phyloP scores from a whole-genome alignment of 2,113 vertebrate genomes.

The Grus americana region DNA sequence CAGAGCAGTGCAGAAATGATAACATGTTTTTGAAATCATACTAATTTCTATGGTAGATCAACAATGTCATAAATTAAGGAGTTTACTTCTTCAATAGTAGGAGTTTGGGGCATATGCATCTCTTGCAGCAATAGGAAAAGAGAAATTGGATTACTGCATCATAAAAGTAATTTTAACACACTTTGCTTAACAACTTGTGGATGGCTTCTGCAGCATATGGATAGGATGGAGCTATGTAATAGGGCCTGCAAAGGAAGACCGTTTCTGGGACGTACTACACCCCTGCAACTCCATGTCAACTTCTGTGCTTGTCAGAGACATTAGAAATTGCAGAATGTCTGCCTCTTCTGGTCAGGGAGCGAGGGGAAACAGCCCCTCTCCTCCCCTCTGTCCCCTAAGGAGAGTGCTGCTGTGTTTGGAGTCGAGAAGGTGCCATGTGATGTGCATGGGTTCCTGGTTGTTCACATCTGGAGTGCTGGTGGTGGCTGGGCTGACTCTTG shows the following conservation, averaged over 20 bases:
- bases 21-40: background rate
- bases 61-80: background rate
- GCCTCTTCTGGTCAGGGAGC: background rate
- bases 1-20: background rate
- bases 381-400: background rate
- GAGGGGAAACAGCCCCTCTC: background rate
- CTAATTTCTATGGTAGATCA: background rate
- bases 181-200: background rate
- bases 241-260: background rate
- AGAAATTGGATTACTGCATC: background rate
- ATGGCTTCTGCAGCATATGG: background rate
- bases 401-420: background rate
- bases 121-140: background rate
- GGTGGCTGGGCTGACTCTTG: background rate
- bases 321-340: background rate
- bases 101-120: background rate
- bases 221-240: background rate
- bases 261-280: background rate
- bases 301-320: background rate
- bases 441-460: background rate
- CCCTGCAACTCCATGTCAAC: background rate
- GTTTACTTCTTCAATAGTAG: background rate
- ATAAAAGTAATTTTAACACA: background rate
- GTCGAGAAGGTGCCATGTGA: accelerated
- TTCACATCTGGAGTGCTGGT: background rate